Base-by-base conservation (phyloP, 35 echinoderm and acorn worm genomes). In the Ophiothrix spiculata region DNA sequence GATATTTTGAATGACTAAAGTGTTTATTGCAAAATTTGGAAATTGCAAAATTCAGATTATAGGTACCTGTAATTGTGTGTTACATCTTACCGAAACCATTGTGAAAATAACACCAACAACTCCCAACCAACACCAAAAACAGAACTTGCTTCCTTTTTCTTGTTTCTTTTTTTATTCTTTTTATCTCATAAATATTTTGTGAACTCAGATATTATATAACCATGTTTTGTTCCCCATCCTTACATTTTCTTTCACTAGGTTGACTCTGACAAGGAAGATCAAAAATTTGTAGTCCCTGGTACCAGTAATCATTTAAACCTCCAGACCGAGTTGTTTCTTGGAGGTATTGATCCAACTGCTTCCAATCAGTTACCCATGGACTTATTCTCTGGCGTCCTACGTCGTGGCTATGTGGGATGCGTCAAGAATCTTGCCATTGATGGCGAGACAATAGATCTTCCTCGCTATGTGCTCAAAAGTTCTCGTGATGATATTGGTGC, bases 331-430 rank as follows among this genome's bases (percentile, higher is more conserved):
- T 63, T 99, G 29, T 80, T 99, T 32, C 63, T 99, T 0, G 96
- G 96, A 36, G 96, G 96, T 15, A 94, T 94, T 29, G 89, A 92
- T 25, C 60, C 45, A 32, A 60, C 64, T 35, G 86, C 83, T 17
- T 21, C 76, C 25, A 80, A 79, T 4, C 34, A 40, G 23, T 38
- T 99, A 40, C 96, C 96, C 2, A 79, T 91, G 36, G 92, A 99
- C 36, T 82, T 99, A 4, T 99, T 91, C 41, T 82, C 89, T 17
- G 92, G 89, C 23, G 81, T 81, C 0, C 29, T 91, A 15, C 85
- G 92, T 31, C 45, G 82, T 25, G 96, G 96, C 2, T 99, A 91
- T 39, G 96, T 99, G 21, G 96, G 96, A 15, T 99, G 96, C 41
- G 90, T 99, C 60, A 79, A 83, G 19, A 91, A 94, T 56, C 78